These are phyloP conservation scores for Anastrepha ludens DNA, from an alignment of 1,140 invertebrate genomes.

Conservation along the genomic window DNA sequence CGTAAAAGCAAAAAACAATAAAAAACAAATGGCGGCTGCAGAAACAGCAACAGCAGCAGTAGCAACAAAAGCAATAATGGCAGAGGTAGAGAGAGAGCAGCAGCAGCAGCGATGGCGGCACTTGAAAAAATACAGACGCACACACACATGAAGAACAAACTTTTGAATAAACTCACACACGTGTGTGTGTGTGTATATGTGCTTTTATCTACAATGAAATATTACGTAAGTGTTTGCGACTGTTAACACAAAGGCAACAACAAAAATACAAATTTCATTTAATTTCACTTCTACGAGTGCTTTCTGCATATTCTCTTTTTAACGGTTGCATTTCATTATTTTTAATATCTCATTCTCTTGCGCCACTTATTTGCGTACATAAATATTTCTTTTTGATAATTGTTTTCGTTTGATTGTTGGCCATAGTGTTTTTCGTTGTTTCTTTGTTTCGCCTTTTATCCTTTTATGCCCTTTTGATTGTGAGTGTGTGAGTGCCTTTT, in stretches of 20 bases:
- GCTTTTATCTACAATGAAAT: slow-evolving; percentile 26
- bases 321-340: slow-evolving; percentile 16
- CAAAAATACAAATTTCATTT: slow-evolving; percentile 17
- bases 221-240: slow-evolving; percentile 39
- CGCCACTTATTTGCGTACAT: not conserved
- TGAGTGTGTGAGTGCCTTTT: slow-evolving; percentile 35
- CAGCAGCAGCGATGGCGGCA: slow-evolving; percentile 5
- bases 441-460: slow-evolving; percentile 39
- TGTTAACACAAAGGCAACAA: slow-evolving; percentile 29
- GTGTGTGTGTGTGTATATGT: not conserved
- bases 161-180: not conserved
- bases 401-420: slow-evolving; percentile 34
- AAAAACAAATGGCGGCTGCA: slow-evolving; percentile 46
- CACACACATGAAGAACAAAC: not conserved
- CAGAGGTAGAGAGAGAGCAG: not conserved
- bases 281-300: not conserved
- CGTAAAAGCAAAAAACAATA: slow-evolving; percentile 24
- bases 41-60: not conserved
- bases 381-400: slow-evolving; percentile 31
- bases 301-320: not conserved
- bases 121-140: not conserved
- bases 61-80: slow-evolving; percentile 20
- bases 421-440: slow-evolving; percentile 14
- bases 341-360: not conserved
- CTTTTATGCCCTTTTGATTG: not conserved